A percentile compares a stretch with the other conserved stretches of the same genome.
Conservation (phyloP, 2,888 invertebrate species). For the Xestia xanthographa region DNA sequence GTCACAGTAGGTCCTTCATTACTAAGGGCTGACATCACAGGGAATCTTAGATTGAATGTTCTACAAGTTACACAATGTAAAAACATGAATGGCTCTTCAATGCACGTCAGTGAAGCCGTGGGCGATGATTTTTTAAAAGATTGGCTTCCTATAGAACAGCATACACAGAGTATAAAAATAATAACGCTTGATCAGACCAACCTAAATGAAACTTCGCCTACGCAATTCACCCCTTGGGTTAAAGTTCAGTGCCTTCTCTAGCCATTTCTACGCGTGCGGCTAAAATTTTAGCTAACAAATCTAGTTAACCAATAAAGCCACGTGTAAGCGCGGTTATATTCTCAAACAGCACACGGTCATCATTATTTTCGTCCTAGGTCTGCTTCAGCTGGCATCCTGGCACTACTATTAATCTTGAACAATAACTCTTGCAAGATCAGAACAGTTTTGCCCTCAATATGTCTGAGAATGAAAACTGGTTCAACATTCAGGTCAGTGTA, state of each 20-base stretch:
- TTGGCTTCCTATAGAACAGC: slow-evolving; percentile 1
- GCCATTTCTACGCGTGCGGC: no score
- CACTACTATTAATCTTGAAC: slow-evolving; percentile 27
- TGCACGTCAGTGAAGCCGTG: slow-evolving; percentile 14
- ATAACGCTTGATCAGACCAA: background rate
- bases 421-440: slow-evolving; percentile 46
- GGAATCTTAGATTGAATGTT: background rate
- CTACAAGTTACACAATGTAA: background rate
- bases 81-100: slow-evolving; percentile 9
- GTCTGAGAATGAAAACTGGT: slow-evolving; percentile 42
- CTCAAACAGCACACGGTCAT: background rate
- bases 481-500: slow-evolving; percentile 44
- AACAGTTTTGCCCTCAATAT: slow-evolving; percentile 54
- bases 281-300: no score
- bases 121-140: slow-evolving; percentile 3
- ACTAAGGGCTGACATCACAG: background rate
- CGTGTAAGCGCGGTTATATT: background rate
- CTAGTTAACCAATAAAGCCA: slow-evolving; percentile 2
- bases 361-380: slow-evolving; percentile 11
- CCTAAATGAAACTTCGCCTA: background rate
- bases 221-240: background rate
- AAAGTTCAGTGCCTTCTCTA: slow-evolving; percentile 4
- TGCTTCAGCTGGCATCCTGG: slow-evolving; percentile 16
- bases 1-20: background rate
- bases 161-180: slow-evolving; percentile 17